Conservation (phyloP, 2,888 invertebrate species). For the Ennomos quercinarius region DNA sequence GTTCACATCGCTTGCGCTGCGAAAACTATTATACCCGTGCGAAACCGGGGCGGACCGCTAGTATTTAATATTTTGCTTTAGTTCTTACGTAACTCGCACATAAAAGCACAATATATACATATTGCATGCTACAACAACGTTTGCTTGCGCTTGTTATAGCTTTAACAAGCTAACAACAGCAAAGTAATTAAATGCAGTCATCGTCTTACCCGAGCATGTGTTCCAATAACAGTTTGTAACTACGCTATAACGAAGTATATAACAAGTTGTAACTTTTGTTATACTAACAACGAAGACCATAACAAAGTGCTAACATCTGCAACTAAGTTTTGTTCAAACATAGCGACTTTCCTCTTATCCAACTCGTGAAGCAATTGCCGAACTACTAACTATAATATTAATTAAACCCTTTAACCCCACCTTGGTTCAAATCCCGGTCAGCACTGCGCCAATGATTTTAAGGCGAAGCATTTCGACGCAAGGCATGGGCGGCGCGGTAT, state of each 20-base stretch:
- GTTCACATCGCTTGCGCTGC: too few relatives aligned
- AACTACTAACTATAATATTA: too few relatives aligned
- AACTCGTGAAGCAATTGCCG: background rate
- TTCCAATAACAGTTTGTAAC: constrained; percentile 22
- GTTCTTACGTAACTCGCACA: too few relatives aligned
- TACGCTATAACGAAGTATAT: constrained; percentile 9
- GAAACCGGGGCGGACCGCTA: too few relatives aligned
- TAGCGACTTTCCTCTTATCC: background rate
- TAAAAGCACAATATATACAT: too few relatives aligned
- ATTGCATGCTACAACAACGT: constrained; percentile 1
- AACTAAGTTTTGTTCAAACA: background rate
- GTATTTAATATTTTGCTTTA: too few relatives aligned
- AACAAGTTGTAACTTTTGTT: background rate
- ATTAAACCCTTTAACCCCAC: too few relatives aligned
- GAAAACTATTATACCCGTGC: too few relatives aligned
- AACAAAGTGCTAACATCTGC: background rate
- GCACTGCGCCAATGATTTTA: too few relatives aligned
- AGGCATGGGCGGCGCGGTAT: too few relatives aligned
- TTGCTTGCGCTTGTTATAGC: constrained; percentile 15
- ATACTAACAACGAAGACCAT: background rate
- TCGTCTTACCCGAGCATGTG: constrained; percentile 15
- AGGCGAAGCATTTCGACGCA: too few relatives aligned
- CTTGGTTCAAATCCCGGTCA: too few relatives aligned
- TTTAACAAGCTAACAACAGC: constrained; percentile 12
- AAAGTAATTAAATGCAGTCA: constrained; percentile 23